phyloP scores from a whole-genome alignment of 1,140 invertebrate genomes.

The Drosophila busckii region DNA sequence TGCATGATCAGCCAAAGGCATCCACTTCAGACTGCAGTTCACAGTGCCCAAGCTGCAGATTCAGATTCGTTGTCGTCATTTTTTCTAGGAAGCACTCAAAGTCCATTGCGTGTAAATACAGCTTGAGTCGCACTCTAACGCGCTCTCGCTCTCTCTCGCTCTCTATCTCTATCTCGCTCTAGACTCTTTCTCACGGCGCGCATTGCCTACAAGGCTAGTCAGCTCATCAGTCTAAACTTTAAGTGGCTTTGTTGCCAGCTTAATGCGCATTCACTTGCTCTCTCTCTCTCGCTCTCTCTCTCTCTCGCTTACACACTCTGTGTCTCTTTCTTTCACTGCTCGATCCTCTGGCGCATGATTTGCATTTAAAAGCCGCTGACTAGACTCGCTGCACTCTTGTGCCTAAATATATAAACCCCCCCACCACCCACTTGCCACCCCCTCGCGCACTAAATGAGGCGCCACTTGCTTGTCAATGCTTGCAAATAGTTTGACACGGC shows the following conservation, averaged over 20 bases:
- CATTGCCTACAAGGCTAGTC: slow-evolving; percentile 61
- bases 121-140: too few species aligned
- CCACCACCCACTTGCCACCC: slow-evolving; percentile 18
- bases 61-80: slow-evolving; percentile 54
- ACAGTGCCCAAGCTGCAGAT: slow-evolving; percentile 37
- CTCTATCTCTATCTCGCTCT: neutral
- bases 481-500: too few species aligned
- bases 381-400: slow-evolving; percentile 17
- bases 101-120: slow-evolving; percentile 60
- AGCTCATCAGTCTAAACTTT: slow-evolving; percentile 47
- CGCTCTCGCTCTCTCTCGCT: slow-evolving; percentile 1
- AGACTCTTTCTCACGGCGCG: neutral
- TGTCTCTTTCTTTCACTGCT: too few species aligned
- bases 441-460: too few species aligned
- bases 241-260: slow-evolving; percentile 67
- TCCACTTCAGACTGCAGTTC: slow-evolving; percentile 53
- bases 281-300: too few species aligned
- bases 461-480: too few species aligned
- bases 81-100: slow-evolving; percentile 75
- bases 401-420: slow-evolving; percentile 8
- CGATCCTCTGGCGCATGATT: too few species aligned
- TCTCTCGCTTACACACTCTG: too few species aligned
- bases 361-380: slow-evolving; percentile 48
- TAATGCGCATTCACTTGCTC: slow-evolving; percentile 20
- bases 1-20: slow-evolving; percentile 71